These are phyloP conservation scores for Plestiodon gilberti DNA, from an alignment of 2,113 vertebrate genomes.

Conservation along the genomic window DNA sequence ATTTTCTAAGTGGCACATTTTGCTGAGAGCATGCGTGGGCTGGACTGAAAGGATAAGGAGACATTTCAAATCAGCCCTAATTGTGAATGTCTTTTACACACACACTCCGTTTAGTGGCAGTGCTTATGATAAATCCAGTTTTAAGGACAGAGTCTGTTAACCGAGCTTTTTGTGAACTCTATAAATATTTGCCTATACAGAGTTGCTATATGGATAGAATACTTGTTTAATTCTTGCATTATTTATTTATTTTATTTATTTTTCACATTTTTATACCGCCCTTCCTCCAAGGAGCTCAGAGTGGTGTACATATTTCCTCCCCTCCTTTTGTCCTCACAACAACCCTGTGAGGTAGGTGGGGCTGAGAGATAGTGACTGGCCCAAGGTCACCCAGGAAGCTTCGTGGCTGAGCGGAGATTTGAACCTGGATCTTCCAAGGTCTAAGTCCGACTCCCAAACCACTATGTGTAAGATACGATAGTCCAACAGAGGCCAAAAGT, in stretches of 20 bases:
- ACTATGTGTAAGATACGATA: background rate
- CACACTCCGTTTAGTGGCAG: conserved; percentile 62
- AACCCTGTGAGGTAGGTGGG: too few relatives aligned
- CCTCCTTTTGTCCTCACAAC: too few relatives aligned
- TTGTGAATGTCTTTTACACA: conserved; percentile 71
- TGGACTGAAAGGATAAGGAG: conserved; percentile 67
- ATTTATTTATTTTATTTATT: too few relatives aligned
- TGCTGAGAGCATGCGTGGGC: conserved; percentile 80
- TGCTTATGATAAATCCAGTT: conserved; percentile 50
- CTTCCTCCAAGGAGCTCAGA: too few relatives aligned
- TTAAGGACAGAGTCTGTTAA: conserved; percentile 10
- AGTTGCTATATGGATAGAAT: conserved; percentile 44
- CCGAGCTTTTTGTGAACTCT: conserved; percentile 32
- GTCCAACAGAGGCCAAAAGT: background rate
- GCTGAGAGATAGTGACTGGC: too few relatives aligned
- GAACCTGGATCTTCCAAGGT: too few relatives aligned
- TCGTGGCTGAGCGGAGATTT: too few relatives aligned
- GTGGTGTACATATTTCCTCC: too few relatives aligned
- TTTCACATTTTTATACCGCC: too few relatives aligned
- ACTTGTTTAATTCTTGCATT: background rate
- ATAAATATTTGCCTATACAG: conserved; percentile 59
- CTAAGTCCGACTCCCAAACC: too few relatives aligned
- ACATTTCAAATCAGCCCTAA: conserved; percentile 70
- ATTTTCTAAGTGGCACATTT: conserved; percentile 80
- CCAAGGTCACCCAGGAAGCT: too few relatives aligned